phyloP scores from a whole-genome alignment of 2,888 invertebrate species.

The Temnothorax unifasciatus region DNA sequence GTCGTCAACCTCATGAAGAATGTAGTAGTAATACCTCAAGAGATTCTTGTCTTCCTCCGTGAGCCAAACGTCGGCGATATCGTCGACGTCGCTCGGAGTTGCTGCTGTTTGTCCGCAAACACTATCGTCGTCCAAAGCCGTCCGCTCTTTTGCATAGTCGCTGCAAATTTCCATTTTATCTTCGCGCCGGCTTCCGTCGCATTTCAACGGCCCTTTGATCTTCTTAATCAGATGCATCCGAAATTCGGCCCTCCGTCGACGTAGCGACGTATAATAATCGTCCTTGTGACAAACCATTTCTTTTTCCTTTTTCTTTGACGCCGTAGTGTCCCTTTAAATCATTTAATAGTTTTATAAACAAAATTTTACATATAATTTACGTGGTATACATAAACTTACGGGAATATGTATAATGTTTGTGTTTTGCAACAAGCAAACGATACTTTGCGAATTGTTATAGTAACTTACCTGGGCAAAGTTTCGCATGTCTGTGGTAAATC shows the following conservation, averaged over 20 bases:
- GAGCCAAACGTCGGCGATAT: conserved; percentile 54
- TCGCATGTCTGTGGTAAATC: conserved; percentile 13
- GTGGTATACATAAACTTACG: background rate
- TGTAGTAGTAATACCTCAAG: conserved; percentile 95
- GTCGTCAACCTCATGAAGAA: conserved; percentile 96
- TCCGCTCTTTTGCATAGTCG: conserved; percentile 1
- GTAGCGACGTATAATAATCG: conserved; percentile 44
- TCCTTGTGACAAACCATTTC: background rate
- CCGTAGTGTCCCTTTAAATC: conserved; percentile 16
- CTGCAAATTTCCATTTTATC: conserved; percentile 1
- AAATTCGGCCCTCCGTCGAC: conserved; percentile 55
- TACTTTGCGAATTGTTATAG: background rate
- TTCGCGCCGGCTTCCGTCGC: background rate
- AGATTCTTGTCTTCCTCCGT: conserved; percentile 89
- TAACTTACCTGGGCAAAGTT: conserved; percentile 18
- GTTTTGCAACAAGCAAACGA: background rate
- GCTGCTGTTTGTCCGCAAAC: conserved; percentile 86
- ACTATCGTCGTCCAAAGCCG: conserved; percentile 17
- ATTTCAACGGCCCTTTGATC: conserved; percentile 2
- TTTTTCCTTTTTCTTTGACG: background rate
- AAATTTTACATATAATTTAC: background rate
- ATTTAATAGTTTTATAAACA: background rate
- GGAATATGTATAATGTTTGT: background rate
- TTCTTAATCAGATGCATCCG: conserved; percentile 53
- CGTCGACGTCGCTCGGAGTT: conserved; percentile 83